These are phyloP conservation scores for Rhopalosiphum maidis DNA, from an alignment of 1,140 invertebrate genomes.

Conservation along the genomic window DNA sequence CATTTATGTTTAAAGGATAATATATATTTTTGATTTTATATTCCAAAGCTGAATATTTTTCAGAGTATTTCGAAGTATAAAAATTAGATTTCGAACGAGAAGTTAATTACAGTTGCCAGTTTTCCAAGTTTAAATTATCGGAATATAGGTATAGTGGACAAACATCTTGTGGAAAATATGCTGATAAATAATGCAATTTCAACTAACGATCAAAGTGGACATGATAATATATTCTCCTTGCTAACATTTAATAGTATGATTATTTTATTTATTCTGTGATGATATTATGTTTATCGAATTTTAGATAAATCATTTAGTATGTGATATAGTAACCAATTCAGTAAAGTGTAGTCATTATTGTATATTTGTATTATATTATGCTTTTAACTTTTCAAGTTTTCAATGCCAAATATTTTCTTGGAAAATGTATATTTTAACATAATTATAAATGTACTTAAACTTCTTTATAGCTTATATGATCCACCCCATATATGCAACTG, in stretches of 20 bases:
- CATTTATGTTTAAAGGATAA: too few relatives aligned
- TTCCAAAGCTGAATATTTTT: background rate
- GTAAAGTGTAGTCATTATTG: background rate
- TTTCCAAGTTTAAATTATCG: background rate
- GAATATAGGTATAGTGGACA: background rate
- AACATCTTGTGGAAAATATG: background rate
- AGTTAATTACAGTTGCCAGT: background rate
- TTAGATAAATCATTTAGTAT: background rate
- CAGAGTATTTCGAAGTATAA: background rate
- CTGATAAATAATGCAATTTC: background rate
- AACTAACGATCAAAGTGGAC: background rate
- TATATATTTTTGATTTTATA: background rate
- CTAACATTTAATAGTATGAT: too few relatives aligned
- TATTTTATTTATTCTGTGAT: too few relatives aligned
- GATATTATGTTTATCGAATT: conserved; percentile 1
- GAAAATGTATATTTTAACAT: background rate
- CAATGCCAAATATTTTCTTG: background rate
- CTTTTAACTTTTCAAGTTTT: background rate
- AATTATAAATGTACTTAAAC: background rate
- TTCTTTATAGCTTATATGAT: background rate
- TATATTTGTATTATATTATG: background rate
- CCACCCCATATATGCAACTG: background rate
- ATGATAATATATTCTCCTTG: background rate
- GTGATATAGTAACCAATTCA: background rate
- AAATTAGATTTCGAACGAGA: background rate